Evolutionary conservation across 2,113 vertebrate species (phyloP).

Genomic region (Falcunculus frontatus): DNA sequence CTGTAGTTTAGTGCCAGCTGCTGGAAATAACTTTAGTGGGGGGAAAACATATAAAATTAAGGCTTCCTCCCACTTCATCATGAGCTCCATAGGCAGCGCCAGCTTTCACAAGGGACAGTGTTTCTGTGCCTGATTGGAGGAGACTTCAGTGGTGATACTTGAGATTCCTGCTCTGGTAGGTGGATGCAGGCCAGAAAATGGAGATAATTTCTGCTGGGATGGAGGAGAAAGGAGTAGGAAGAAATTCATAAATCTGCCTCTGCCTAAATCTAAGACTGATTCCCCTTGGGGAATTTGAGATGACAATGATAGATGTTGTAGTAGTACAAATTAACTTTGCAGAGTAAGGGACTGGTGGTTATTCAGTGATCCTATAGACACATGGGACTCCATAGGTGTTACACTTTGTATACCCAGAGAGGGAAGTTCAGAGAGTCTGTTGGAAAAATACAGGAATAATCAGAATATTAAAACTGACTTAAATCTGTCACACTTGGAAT

Average conservation of each 20-base stretch:
- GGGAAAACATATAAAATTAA: not conserved
- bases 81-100: not conserved
- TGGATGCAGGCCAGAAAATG: not conserved
- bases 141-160: not conserved
- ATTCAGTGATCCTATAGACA: not conserved
- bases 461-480: not conserved
- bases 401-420: not conserved
- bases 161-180: not conserved
- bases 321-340: not conserved
- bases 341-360: not conserved
- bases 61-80: not conserved
- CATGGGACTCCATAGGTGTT: not conserved
- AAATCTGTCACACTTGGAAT: not conserved
- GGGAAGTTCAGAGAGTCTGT: not conserved
- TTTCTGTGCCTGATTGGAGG: not conserved
- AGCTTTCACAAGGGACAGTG: not conserved
- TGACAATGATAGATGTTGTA: not conserved
- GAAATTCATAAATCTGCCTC: not conserved
- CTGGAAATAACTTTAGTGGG: not conserved
- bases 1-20: not conserved
- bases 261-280: not conserved
- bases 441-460: not conserved
- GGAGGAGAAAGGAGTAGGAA: not conserved
- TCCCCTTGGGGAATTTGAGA: not conserved
- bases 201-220: not conserved